Conservation (phyloP, 2,888 invertebrate species). For the Lymantria dispar region DNA sequence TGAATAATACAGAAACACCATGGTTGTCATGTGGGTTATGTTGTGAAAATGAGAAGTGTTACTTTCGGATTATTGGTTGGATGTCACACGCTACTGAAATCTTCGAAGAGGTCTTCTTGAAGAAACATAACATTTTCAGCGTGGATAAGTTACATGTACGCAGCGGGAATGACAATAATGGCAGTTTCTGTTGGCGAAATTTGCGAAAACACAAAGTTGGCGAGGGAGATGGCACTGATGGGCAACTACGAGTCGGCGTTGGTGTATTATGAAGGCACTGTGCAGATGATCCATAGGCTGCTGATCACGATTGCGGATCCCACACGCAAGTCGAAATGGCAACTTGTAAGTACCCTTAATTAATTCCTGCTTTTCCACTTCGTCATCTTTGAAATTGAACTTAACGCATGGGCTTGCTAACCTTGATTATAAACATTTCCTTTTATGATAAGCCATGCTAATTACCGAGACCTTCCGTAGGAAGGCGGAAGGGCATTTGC, state of each 20-base stretch:
- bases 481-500: conserved; percentile 63
- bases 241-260: conserved; percentile 97
- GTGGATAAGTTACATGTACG: conserved; percentile 72
- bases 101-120: conserved; percentile 50
- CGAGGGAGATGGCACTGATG: conserved; percentile 96
- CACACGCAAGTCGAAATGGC: conserved; percentile 93
- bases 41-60: conserved; percentile 65
- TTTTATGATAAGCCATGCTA: conserved; percentile 65
- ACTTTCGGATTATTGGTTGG: conserved; percentile 56
- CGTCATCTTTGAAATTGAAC: conserved; percentile 20
- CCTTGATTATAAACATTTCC: conserved; percentile 72
- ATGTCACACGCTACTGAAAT: conserved; percentile 63
- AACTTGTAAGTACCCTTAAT: conserved; percentile 84
- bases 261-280: conserved; percentile 95
- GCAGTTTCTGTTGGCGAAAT: conserved; percentile 95
- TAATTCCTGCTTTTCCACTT: conserved; percentile 21
- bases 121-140: conserved; percentile 52
- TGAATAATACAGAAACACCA: conserved; percentile 37
- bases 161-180: conserved; percentile 89
- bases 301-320: conserved; percentile 91
- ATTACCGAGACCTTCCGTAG: conserved; percentile 58
- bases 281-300: conserved; percentile 94
- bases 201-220: conserved; percentile 96
- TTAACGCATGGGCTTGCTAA: conserved; percentile 42
- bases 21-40: conserved; percentile 43